Percentiles rank a stretch among this genome's conserved stretches.
Conservation (phyloP, 2,888 invertebrate genomes). For the Epinotia brunnichana region DNA sequence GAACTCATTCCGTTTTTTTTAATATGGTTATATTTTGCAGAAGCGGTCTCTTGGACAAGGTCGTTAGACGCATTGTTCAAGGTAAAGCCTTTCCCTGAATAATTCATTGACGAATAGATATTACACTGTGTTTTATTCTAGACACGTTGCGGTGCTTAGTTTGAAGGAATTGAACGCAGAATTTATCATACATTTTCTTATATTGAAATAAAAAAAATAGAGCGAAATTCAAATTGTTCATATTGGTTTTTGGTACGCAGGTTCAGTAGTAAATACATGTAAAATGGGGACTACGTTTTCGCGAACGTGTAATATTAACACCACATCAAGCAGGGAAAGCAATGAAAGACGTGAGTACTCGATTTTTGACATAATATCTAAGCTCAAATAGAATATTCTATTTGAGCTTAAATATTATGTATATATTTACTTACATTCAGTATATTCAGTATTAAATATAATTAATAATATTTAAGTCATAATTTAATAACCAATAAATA, state of each 20-base stretch:
- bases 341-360: constrained; percentile 65
- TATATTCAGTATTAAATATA: background rate
- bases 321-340: constrained; percentile 55
- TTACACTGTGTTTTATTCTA: constrained; percentile 6
- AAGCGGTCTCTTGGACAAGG: constrained; percentile 63
- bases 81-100: constrained; percentile 68
- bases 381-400: background rate
- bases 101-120: constrained; percentile 44
- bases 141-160: background rate
- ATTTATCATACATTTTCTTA: background rate
- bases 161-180: background rate
- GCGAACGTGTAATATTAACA: constrained; percentile 76
- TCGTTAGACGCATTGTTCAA: constrained; percentile 65
- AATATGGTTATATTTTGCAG: constrained; percentile 53
- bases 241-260: constrained; percentile 47
- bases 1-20: constrained; percentile 27
- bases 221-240: constrained; percentile 47
- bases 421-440: background rate
- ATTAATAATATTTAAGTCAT: background rate
- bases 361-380: background rate
- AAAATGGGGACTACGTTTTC: constrained; percentile 77
- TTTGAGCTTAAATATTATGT: too few species aligned
- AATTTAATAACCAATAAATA: background rate
- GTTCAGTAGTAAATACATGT: constrained; percentile 49
- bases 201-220: constrained; percentile 22